Evolutionary conservation across 1,140 invertebrate genomes (phyloP).

Genomic region (Aethina tumida): DNA sequence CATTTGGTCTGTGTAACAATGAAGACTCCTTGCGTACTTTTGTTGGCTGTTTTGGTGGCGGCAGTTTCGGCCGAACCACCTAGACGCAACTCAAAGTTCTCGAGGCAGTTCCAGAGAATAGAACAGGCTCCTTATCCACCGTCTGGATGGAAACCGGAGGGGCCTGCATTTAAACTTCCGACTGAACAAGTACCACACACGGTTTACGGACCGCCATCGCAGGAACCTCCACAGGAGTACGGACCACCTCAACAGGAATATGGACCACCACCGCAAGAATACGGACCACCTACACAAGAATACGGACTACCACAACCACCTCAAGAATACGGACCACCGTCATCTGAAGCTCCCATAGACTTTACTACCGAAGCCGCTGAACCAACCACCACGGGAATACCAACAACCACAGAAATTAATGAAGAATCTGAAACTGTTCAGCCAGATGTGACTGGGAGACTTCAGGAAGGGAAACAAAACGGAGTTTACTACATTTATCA

Average conservation of each 20-base stretch:
- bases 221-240: not conserved
- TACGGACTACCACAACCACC: slow-evolving; percentile 11
- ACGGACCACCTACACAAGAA: slow-evolving; percentile 9
- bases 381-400: slow-evolving; percentile 18
- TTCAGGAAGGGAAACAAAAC: slow-evolving; percentile 17
- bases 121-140: slow-evolving; percentile 2
- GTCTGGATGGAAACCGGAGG: slow-evolving; percentile 2
- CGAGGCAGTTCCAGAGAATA: slow-evolving; percentile 2
- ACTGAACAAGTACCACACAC: slow-evolving; percentile 1
- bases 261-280: slow-evolving; percentile 12
- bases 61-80: slow-evolving; percentile 8
- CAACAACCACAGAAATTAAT: slow-evolving; percentile 14
- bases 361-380: slow-evolving; percentile 9
- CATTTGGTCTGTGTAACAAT: no score
- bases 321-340: slow-evolving; percentile 13
- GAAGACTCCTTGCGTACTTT: no score
- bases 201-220: slow-evolving; percentile 8
- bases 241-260: slow-evolving; percentile 13
- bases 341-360: slow-evolving; percentile 5
- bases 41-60: no score
- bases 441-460: slow-evolving; percentile 7
- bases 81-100: slow-evolving; percentile 7
- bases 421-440: slow-evolving; percentile 10
- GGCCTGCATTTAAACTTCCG: slow-evolving; percentile 2
- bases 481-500: slow-evolving; percentile 45